A percentile compares a stretch with the other conserved stretches of the same genome.
These are phyloP conservation scores for Trypoxylon attenuatum DNA, from an alignment of 2,888 invertebrate genomes.

Conservation along the genomic window DNA sequence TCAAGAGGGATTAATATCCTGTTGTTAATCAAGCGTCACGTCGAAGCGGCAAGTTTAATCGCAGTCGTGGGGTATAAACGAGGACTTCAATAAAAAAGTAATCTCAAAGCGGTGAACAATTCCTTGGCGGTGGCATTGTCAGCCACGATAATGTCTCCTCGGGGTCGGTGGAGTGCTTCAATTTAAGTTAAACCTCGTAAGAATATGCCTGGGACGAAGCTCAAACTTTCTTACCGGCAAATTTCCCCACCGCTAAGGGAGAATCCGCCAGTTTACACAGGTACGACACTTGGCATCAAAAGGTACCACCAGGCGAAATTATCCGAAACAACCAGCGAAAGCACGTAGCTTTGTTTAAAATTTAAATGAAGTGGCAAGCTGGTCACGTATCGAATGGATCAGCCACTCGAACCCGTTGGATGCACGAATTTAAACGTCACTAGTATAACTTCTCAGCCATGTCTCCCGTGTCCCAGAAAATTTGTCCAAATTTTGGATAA, in stretches of 20 bases:
- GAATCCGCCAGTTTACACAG: background rate
- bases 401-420: too few relatives aligned
- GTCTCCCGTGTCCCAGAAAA: background rate
- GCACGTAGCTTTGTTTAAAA: slow-evolving; percentile 5
- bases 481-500: background rate
- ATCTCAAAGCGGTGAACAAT: slow-evolving; percentile 54
- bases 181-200: slow-evolving; percentile 58
- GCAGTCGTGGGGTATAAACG: too few relatives aligned
- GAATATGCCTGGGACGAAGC: slow-evolving; percentile 39
- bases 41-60: too few relatives aligned
- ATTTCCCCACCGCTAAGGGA: slow-evolving; percentile 14
- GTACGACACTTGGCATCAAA: background rate
- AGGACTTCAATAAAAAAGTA: slow-evolving; percentile 57
- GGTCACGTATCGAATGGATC: slow-evolving; percentile 6
- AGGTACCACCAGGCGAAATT: background rate
- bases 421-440: background rate
- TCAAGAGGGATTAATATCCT: too few relatives aligned
- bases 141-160: slow-evolving; percentile 31
- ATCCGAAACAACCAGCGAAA: background rate
- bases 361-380: slow-evolving; percentile 7
- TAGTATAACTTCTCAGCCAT: background rate
- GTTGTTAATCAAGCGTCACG: too few relatives aligned
- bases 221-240: slow-evolving; percentile 16
- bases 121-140: too few relatives aligned
- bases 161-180: slow-evolving; percentile 41